phyloP scores from a whole-genome alignment of 2,888 invertebrate genomes.

The Apodemia duryi region DNA sequence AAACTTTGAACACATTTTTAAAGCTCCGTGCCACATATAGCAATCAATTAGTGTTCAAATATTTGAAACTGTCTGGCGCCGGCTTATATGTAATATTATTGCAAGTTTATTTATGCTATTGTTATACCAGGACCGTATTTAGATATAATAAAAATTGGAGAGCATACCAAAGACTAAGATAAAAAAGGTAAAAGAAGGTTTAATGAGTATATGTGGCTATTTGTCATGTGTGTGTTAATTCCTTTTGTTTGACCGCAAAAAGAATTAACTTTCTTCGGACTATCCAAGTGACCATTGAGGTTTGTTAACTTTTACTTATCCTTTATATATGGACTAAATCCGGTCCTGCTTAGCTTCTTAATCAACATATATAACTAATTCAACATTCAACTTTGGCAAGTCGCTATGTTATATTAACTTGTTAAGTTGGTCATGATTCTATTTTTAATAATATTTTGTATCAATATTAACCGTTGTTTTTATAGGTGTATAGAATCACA shows the following conservation, averaged over 20 bases:
- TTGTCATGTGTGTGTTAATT: too few species aligned
- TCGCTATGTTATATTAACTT: constrained; percentile 21
- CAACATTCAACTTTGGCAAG: constrained; percentile 55
- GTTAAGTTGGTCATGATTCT: constrained; percentile 25
- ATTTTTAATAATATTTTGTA: neutral
- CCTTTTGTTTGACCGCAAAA: too few species aligned
- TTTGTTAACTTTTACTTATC: too few species aligned
- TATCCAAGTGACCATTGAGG: too few species aligned
- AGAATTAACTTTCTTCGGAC: too few species aligned
- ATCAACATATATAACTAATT: neutral
- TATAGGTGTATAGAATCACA: neutral
- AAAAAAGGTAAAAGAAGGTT: too few species aligned
- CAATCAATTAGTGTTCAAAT: too few species aligned
- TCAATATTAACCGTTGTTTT: neutral
- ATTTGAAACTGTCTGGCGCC: too few species aligned
- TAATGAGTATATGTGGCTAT: too few species aligned
- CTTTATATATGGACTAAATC: neutral
- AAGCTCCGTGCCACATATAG: too few species aligned
- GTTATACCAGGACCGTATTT: neutral
- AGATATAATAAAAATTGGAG: neutral
- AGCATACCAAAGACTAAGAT: too few species aligned
- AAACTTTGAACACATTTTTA: too few species aligned
- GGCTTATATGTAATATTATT: neutral
- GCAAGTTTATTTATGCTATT: neutral
- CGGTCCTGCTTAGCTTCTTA: neutral